Evolutionary conservation across 1,140 invertebrate genomes (phyloP).

Genomic region (Mamestra configurata): DNA sequence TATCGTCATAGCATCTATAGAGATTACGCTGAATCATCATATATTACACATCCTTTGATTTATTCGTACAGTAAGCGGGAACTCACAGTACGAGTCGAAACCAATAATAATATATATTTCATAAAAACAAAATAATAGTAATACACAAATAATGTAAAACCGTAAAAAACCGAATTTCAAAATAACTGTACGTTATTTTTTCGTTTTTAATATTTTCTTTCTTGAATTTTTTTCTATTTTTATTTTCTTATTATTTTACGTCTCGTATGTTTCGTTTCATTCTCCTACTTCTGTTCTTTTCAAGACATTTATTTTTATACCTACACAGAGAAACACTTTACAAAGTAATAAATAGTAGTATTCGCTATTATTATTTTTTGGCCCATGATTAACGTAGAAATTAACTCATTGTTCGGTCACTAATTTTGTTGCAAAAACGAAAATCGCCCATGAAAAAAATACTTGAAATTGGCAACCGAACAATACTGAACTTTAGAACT

Average conservation of each 20-base stretch:
- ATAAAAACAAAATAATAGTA: slow-evolving; percentile 53
- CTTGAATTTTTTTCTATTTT: slow-evolving; percentile 72
- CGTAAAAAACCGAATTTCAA: slow-evolving; percentile 49
- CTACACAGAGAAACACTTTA: slow-evolving; percentile 88
- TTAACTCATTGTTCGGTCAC: slow-evolving; percentile 73
- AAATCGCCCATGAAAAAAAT: not conserved
- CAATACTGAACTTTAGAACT: slow-evolving; percentile 67
- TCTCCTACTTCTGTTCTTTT: slow-evolving; percentile 85
- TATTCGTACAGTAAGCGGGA: slow-evolving; percentile 78
- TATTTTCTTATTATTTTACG: slow-evolving; percentile 76
- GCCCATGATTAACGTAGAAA: slow-evolving; percentile 83
- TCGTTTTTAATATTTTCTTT: slow-evolving; percentile 34
- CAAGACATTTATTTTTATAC: slow-evolving; percentile 80
- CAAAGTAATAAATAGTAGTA: slow-evolving; percentile 78
- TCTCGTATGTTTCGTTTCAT: slow-evolving; percentile 74
- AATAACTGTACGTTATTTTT: slow-evolving; percentile 54
- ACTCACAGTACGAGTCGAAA: slow-evolving; percentile 70
- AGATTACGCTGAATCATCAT: slow-evolving; percentile 74
- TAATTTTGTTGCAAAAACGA: slow-evolving; percentile 63
- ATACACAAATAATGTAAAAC: slow-evolving; percentile 59
- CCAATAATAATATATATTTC: slow-evolving; percentile 51
- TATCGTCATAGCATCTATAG: slow-evolving; percentile 73
- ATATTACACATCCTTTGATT: slow-evolving; percentile 77
- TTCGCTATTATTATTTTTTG: slow-evolving; percentile 83
- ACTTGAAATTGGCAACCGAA: slow-evolving; percentile 77